phyloP scores from a whole-genome alignment of 2,797 vertebrate species.

The Emydoidea blandingii region DNA sequence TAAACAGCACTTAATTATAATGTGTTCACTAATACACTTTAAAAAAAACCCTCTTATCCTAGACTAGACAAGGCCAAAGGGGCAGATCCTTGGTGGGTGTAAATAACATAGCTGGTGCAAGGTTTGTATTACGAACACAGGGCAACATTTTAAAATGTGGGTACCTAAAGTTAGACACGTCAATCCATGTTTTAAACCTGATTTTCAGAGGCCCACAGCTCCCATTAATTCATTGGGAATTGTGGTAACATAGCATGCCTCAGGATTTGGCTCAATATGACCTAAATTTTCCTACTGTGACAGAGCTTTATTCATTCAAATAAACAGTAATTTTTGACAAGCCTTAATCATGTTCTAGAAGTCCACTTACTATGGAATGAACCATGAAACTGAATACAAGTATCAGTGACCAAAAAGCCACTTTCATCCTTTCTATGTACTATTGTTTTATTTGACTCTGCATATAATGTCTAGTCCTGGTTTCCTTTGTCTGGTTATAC shows the following conservation, averaged over 20 bases:
- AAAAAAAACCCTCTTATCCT: not conserved
- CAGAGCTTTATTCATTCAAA: not conserved
- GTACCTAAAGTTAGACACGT: not conserved
- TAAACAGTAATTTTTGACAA: constrained; percentile 54
- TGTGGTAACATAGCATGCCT: not conserved
- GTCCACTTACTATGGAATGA: constrained; percentile 44
- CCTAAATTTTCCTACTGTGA: not conserved
- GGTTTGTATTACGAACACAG: not conserved
- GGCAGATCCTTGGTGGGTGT: not conserved
- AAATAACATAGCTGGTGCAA: not conserved
- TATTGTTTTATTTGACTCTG: not conserved
- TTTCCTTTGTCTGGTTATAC: not conserved
- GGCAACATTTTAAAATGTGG: not conserved
- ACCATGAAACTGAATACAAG: constrained; percentile 37
- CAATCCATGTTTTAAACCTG: not conserved
- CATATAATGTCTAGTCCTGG: not conserved
- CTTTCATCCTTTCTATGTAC: constrained; percentile 13
- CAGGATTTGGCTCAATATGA: not conserved
- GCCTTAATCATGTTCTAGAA: constrained; percentile 51
- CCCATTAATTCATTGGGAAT: not conserved
- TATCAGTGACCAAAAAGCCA: constrained; percentile 25
- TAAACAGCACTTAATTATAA: not conserved
- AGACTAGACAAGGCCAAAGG: not conserved
- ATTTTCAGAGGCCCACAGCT: not conserved
- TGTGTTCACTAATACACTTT: not conserved